phyloP scores from a whole-genome alignment of 2,113 vertebrate genomes.

The Plecotus auritus region DNA sequence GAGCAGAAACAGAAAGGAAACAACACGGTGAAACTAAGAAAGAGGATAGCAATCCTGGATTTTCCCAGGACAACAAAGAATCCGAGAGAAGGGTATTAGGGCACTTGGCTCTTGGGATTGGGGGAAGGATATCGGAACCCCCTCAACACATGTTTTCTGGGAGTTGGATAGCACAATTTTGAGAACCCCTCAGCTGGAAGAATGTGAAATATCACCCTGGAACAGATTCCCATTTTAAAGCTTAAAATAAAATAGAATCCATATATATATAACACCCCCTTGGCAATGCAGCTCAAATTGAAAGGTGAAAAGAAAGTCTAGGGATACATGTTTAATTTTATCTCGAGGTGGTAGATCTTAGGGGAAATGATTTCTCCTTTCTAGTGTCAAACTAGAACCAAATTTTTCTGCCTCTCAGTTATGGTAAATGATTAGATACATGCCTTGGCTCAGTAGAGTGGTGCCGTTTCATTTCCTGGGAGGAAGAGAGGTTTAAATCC shows the following conservation, averaged over 20 bases:
- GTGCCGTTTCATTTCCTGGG: constrained; percentile 30
- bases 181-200: background rate
- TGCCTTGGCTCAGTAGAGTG: background rate
- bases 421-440: background rate
- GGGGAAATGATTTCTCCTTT: constrained; percentile 12
- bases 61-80: background rate
- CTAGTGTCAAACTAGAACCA: background rate
- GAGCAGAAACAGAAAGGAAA: background rate
- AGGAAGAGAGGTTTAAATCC: constrained; percentile 42
- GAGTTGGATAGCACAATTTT: background rate
- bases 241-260: background rate
- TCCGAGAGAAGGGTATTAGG: background rate
- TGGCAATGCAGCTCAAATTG: background rate
- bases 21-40: background rate
- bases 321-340: background rate
- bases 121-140: accelerated
- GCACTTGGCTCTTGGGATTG: background rate
- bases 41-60: background rate
- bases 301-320: background rate
- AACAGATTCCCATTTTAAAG: background rate
- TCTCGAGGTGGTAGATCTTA: background rate
- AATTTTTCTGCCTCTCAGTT: background rate
- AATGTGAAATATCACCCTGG: background rate
- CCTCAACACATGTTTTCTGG: accelerated
- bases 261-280: background rate